phyloP scores from a whole-genome alignment of 2,888 invertebrate genomes.

The Drosophila pseudotakahashii region DNA sequence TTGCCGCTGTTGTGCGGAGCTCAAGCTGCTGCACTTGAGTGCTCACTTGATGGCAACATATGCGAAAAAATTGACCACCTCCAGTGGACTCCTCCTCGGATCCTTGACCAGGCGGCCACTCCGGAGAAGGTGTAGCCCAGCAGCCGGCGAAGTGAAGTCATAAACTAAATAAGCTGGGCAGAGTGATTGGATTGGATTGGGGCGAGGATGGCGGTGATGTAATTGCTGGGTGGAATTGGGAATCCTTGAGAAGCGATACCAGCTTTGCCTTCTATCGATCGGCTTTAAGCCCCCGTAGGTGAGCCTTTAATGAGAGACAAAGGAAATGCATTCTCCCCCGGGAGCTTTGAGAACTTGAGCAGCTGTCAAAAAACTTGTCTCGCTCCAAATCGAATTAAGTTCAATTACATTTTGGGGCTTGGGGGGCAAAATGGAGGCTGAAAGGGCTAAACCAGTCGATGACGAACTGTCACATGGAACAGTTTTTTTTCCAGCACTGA shows the following conservation, averaged over 20 bases:
- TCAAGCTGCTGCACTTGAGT: conserved; percentile 60
- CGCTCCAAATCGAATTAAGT: conserved; percentile 79
- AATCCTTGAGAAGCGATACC: background rate
- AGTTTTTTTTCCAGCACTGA: conserved; percentile 31
- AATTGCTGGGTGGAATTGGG: conserved; percentile 16
- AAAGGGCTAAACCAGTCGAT: conserved; percentile 32
- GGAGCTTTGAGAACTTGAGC: conserved; percentile 67
- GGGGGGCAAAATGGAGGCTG: conserved; percentile 23
- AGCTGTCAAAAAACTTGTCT: conserved; percentile 78
- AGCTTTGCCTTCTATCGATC: background rate
- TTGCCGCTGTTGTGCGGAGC: conserved; percentile 41
- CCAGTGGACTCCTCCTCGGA: conserved; percentile 32
- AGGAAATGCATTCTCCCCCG: conserved; percentile 16
- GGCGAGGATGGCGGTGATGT: conserved; percentile 7
- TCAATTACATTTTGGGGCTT: conserved; percentile 66
- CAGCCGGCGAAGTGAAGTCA: conserved; percentile 2
- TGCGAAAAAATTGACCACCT: conserved; percentile 72
- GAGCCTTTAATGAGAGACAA: conserved; percentile 33
- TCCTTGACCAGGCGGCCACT: conserved; percentile 4
- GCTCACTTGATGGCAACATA: conserved; percentile 66
- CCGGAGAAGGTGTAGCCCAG: conserved; percentile 36
- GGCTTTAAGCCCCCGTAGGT: conserved; percentile 16
- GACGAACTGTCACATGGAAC: conserved; percentile 38
- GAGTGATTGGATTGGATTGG: conserved; percentile 28
- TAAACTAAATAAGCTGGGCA: conserved; percentile 29